Evolutionary conservation across 2,797 vertebrate genomes (phyloP), one percentile per base, ranked within the genome.

Genomic region (Phoxinus dragarum): DNA sequence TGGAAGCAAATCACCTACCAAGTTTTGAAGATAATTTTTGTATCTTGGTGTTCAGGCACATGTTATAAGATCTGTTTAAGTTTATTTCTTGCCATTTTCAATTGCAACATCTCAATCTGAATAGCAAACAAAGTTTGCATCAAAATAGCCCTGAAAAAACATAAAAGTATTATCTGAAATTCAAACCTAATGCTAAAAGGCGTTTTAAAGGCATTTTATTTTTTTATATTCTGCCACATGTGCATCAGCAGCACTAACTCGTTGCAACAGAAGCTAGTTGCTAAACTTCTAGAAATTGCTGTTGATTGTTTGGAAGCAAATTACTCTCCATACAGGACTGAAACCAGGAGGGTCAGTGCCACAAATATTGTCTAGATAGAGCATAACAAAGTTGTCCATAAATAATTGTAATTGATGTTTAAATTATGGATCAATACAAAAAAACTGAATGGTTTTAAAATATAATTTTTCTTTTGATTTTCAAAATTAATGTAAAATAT

Each of bases 31-130:
- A 71, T 14, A 1, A 11, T 75, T 66, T 34, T 64, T 66, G 27
- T 49, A 14, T 75, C 31, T 66, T 49, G 16, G 23, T n/a, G 38
- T 61, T 27, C 68, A 81, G 5, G 21, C 67, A 73, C 17, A 67
- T 34, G 40, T 34, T 7, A 54, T 36, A 38, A 7, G 3, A 47
- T 31, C 16, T 79, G 2, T 77, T 40, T 61, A 34, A 11, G n/a
- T 66, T 47, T 34, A 67, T 80, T 80, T 66, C n/a, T 21, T 52
- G 44, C 17, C 16, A 64, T 44, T 79, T 79, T 9, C 17, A 49
- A 67, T 49, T 36, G 49, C 61, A 67, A 21, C 17, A 80, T 47
- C 34, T 67, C 6, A 66, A 80, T 66, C 6, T 12, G 42, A 80
- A 80, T 36, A 34, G 27, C 3, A 80, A 12, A 80, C 42, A 36